Conservation (phyloP, 2,888 invertebrate genomes). For the Drosophila melanosoma region DNA sequence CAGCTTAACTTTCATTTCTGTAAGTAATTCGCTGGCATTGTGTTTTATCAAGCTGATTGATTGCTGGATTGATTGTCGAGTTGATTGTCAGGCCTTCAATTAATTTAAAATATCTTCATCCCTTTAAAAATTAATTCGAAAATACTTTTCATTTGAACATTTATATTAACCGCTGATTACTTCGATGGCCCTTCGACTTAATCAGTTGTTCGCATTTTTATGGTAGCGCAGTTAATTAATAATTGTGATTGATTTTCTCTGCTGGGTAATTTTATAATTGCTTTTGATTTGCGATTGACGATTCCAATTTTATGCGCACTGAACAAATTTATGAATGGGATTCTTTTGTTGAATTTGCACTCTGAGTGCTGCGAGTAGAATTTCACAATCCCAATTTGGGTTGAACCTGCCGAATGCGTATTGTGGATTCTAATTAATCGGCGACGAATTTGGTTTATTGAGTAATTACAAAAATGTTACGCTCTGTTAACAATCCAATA, state of each 20-base stretch:
- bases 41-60: constrained; percentile 48
- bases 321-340: not conserved
- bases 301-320: constrained; percentile 36
- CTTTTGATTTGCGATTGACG: constrained; percentile 21
- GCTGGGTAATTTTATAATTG: constrained; percentile 13
- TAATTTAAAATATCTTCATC: constrained; percentile 48
- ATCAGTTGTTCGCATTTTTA: constrained; percentile 8
- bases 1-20: constrained; percentile 35
- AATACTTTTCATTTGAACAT: constrained; percentile 5
- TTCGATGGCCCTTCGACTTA: constrained; percentile 1
- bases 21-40: constrained; percentile 44
- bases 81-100: constrained; percentile 41
- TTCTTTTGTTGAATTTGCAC: not conserved
- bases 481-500: not conserved
- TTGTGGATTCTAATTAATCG: not conserved
- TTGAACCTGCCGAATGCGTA: not conserved
- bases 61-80: constrained; percentile 36
- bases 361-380: not conserved
- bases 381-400: not conserved
- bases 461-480: not conserved
- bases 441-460: not conserved
- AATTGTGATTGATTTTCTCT: constrained; percentile 46
- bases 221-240: constrained; percentile 34
- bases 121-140: not conserved
- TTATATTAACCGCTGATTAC: constrained; percentile 13